Evolutionary conservation across 1,140 invertebrate species (phyloP), one percentile per base, ranked within the genome.

Genomic region (Bombus fervidus): DNA sequence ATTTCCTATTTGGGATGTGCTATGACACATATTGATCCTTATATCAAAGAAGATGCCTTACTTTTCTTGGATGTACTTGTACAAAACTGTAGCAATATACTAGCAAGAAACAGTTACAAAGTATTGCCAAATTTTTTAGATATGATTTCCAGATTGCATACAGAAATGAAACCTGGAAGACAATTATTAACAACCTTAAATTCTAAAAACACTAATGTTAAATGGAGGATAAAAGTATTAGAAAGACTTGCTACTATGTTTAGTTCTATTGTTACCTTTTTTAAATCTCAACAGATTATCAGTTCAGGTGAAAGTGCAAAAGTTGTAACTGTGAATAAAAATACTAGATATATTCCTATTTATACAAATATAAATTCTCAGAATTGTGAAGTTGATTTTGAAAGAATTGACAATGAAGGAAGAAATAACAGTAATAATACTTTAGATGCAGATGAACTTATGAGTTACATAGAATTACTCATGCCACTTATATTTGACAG

Each of bases 21-120:
- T 2, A 98, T 98, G 97, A 98, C 98, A 18, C 97, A 98, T 89
- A 97, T 99, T 81, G 96, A 98, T 92, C 96, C 96, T 25, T 95
- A 96, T 72, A 97, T 98, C 75, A 97, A 98, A 92, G 97, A 97
- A 93, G 98, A 98, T 93, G 98, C 98, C 1, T 93, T 99, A 4
- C 91, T 96, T 15, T 96, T 98, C 76, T 94, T 98, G n/a, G 98
- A 98, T 91, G 95, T 96, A 77, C 94, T 98, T 37, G 92, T 97
- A 28, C 93, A 96, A 59, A 95, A 96, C 78, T 96, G 96, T 80
- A 96, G 96, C 8, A 90, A 93, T 66, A 94, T 97, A 57, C 93
- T 98, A 22, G 96, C 96, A 1, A 93, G 95, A 73, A 96, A 97
- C 91, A 96, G 96, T 75, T 95, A 96, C 74, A 96, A 97, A 92